Base-by-base conservation (phyloP, 2,113 vertebrate species). In the Balaenoptera acutorostrata region DNA sequence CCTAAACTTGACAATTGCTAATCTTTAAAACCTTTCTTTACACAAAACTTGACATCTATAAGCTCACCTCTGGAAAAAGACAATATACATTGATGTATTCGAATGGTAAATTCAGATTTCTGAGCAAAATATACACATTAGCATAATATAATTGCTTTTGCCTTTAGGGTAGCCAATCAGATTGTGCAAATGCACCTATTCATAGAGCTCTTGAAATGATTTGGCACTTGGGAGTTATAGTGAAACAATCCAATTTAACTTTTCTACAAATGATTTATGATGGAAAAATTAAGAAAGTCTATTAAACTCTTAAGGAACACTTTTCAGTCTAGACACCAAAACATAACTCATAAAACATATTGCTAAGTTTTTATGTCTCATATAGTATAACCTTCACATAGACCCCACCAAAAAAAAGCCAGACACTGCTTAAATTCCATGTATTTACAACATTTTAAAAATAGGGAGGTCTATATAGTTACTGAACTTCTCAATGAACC, bases 121-220 rank as follows among this genome's bases (percentile, higher is more conserved):
- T 93, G 78, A 74, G 74, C 2, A 36, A n/a, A 96, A 97, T 94
- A 97, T 69, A 63, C 87, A 89, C 27, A 91, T 96, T 86, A 97
- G 81, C 95, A 78, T 95, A 97, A 97, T 94, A 93, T 97, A 98
- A 98, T 93, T 96, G 85, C 59, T 66, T 97, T 95, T 98, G 97
- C 96, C 97, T 97, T 91, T 69, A 97, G 97, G 97, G 92, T 64
- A 96, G 90, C 98, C 98, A 98, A 88, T 98, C 92, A 96, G 93
- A 68, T 89, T 97, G 92, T 68, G 66, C 63, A 90, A 97, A 97
- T 82, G 39, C 3, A 46, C 29, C 33, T 96, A 98, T 88, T 97
- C 92, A 64, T 57, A 52, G 91, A 97, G 57, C 9, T 75, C 80
- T 49, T 95, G 77, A 93, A 96, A 96, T 93, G 81, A 97, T 98